Evolutionary conservation across 2,113 vertebrate species (phyloP).

Genomic region (Cairina moschata): DNA sequence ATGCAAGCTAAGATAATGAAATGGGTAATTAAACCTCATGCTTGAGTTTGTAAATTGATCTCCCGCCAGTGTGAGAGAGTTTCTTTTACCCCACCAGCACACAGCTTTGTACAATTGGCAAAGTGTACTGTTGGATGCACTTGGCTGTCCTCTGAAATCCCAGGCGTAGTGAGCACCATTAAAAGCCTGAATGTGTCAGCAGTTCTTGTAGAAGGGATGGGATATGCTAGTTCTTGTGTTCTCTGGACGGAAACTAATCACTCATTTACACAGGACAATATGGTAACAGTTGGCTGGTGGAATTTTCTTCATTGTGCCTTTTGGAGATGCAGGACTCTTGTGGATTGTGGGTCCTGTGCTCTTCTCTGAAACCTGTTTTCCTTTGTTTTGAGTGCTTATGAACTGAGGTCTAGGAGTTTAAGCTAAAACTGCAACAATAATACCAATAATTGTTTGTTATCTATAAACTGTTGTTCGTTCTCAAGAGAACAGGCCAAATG

Average conservation of each 20-base stretch:
- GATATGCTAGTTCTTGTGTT: background rate
- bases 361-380: background rate
- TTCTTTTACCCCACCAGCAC: background rate
- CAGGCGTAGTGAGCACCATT: background rate
- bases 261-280: background rate
- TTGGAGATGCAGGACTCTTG: background rate
- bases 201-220: background rate
- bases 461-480: background rate
- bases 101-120: background rate
- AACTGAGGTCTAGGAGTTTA: background rate
- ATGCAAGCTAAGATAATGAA: constrained; percentile 63
- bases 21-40: constrained; percentile 66
- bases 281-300: background rate
- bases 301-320: background rate
- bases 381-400: background rate
- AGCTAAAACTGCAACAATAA: background rate
- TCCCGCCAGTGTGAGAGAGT: constrained; percentile 7
- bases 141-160: background rate
- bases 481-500: background rate
- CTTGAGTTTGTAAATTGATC: constrained; percentile 62
- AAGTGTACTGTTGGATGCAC: background rate
- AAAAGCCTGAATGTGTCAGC: background rate
- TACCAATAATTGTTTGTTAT: background rate
- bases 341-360: background rate
- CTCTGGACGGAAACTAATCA: background rate